These are phyloP conservation scores for Aleiodes alternator DNA, from an alignment of 2,888 invertebrate genomes.

Conservation along the genomic window DNA sequence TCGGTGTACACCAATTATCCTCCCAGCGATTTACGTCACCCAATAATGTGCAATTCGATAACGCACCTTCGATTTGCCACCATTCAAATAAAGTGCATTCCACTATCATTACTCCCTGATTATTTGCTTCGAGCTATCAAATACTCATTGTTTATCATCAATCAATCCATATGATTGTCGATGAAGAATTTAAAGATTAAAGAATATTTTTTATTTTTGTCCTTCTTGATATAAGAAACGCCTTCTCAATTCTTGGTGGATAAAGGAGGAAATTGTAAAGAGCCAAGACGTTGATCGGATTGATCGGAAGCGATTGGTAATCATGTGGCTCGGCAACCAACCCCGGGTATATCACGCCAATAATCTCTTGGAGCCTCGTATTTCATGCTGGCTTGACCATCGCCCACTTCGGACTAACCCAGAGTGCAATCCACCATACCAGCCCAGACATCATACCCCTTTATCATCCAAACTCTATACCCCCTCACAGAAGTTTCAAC, in stretches of 20 bases:
- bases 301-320: conserved; percentile 62
- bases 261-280: conserved; percentile 41
- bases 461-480: conserved; percentile 48
- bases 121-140: conserved; percentile 41
- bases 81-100: conserved; percentile 47
- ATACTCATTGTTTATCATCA: conserved; percentile 41
- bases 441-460: conserved; percentile 38
- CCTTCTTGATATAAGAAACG: too few relatives aligned
- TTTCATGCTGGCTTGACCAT: conserved; percentile 62
- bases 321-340: conserved; percentile 60
- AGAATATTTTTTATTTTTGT: too few relatives aligned
- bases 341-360: conserved; percentile 56
- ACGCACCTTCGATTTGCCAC: conserved; percentile 33
- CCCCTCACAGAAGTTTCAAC: conserved; percentile 39
- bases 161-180: conserved; percentile 1
- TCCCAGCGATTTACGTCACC: conserved; percentile 37
- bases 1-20: conserved; percentile 44
- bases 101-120: conserved; percentile 44
- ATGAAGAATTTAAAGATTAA: too few relatives aligned
- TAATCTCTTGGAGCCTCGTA: conserved; percentile 58
- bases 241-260: conserved; percentile 4
- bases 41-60: conserved; percentile 25
- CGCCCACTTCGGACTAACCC: conserved; percentile 49
- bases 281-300: conserved; percentile 56
- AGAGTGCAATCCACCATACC: conserved; percentile 45